A percentile compares a stretch with the other conserved stretches of the same genome.
phyloP scores from a whole-genome alignment of 2,888 invertebrate species.

The Apamea epomidion region DNA sequence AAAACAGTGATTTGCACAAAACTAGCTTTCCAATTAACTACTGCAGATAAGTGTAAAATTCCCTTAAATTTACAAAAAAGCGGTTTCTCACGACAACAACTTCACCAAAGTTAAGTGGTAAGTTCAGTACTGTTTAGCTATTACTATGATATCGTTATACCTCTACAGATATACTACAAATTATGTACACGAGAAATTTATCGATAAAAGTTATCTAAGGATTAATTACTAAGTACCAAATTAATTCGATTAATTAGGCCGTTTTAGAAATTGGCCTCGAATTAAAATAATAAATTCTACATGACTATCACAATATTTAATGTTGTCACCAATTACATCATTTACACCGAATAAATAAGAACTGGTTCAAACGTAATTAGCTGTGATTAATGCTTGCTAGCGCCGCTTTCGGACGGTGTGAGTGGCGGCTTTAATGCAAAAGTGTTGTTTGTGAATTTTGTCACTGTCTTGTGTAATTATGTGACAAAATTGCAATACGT shows the following conservation, averaged over 20 bases:
- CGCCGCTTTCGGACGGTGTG: conserved; percentile 30
- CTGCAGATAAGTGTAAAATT: not conserved
- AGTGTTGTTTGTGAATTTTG: conserved; percentile 38
- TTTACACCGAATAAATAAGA: conserved; percentile 52
- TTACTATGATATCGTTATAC: too few relatives aligned
- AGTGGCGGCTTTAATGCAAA: conserved; percentile 46
- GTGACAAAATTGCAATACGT: conserved; percentile 18
- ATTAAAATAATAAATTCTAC: conserved; percentile 42
- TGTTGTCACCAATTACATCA: conserved; percentile 53
- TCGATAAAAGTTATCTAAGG: not conserved
- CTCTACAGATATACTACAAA: not conserved
- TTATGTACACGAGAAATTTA: not conserved
- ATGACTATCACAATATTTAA: conserved; percentile 45
- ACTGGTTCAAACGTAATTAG: conserved; percentile 61
- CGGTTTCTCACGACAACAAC: not conserved
- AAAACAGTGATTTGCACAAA: not conserved
- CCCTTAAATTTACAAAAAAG: not conserved
- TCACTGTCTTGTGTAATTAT: conserved; percentile 29
- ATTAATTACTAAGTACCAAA: conserved; percentile 13
- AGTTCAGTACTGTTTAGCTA: too few relatives aligned
- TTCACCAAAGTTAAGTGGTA: not conserved
- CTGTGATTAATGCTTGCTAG: conserved; percentile 55
- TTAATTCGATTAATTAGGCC: conserved; percentile 27
- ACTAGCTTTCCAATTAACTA: too few relatives aligned
- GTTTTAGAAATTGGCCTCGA: conserved; percentile 57